Evolutionary conservation across 1,140 invertebrate genomes (phyloP).

Genomic region (Drosophila ohnishii): DNA sequence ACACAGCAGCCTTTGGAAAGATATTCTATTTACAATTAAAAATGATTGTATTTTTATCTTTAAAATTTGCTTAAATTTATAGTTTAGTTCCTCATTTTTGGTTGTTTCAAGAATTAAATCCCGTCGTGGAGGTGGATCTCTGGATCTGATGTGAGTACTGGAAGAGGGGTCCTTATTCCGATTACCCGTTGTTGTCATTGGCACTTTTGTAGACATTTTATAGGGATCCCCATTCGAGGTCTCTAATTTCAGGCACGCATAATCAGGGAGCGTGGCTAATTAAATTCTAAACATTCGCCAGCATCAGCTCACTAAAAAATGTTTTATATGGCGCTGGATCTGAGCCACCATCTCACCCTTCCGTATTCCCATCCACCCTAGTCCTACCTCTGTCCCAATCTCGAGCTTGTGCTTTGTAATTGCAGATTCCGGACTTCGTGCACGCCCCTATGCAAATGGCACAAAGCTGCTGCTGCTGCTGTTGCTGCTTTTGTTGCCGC

Average conservation of each 20-base stretch:
- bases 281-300: slow-evolving; percentile 78
- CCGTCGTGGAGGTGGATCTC: slow-evolving; percentile 10
- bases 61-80: neutral
- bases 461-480: slow-evolving; percentile 21
- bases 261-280: slow-evolving; percentile 74
- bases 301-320: slow-evolving; percentile 71
- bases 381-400: slow-evolving; percentile 8
- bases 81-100: neutral
- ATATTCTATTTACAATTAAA: neutral
- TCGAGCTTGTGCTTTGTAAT: slow-evolving; percentile 60
- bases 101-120: neutral
- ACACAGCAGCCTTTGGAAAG: neutral
- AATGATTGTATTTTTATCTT: neutral
- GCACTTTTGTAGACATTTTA: slow-evolving; percentile 42
- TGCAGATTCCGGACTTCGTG: slow-evolving; percentile 63
- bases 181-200: slow-evolving; percentile 15
- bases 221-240: slow-evolving; percentile 26
- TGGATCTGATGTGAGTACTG: slow-evolving; percentile 21
- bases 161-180: neutral
- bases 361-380: neutral
- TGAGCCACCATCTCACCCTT: slow-evolving; percentile 7
- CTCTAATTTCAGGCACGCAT: slow-evolving; percentile 70
- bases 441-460: slow-evolving; percentile 77
- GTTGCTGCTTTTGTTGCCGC: slow-evolving; percentile 15
- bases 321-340: slow-evolving; percentile 59